These are phyloP conservation scores for Henricia sp. DNA, from an alignment of 53 echinoderm and acorn worm species.

Conservation along the genomic window DNA sequence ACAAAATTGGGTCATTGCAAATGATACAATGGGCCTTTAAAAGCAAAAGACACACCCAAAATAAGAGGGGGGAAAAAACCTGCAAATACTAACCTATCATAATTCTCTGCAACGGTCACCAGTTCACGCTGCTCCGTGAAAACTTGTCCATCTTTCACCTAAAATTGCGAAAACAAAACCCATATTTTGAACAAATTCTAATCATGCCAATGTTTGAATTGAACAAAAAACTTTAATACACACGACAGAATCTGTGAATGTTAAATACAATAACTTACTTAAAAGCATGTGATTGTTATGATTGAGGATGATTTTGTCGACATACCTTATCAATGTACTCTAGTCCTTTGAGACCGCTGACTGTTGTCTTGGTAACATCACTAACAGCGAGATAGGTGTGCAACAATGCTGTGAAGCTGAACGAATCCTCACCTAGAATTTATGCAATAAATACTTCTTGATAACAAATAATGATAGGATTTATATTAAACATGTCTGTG, in stretches of 20 bases:
- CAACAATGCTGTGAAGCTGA: conserved; percentile 89
- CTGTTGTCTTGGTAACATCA: conserved; percentile 82
- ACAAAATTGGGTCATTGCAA: too few relatives aligned
- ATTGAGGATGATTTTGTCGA: background rate
- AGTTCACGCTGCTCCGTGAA: conserved; percentile 88
- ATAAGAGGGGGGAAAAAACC: too few relatives aligned
- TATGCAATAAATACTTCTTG: too few relatives aligned
- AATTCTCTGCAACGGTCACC: conserved; percentile 75
- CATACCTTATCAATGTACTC: conserved; percentile 93
- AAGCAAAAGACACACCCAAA: too few relatives aligned
- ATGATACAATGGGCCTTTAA: too few relatives aligned
- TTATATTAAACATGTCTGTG: too few relatives aligned
- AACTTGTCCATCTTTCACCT: conserved; percentile 75
- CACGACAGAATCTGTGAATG: too few relatives aligned
- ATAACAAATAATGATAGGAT: too few relatives aligned
- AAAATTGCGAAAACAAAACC: conserved; percentile 12
- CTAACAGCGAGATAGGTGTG: conserved; percentile 91
- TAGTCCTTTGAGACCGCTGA: conserved; percentile 84
- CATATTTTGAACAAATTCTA: background rate
- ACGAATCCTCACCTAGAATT: conserved; percentile 70
- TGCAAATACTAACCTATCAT: conserved; percentile 80
- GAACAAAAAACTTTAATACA: background rate
- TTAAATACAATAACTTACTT: too few relatives aligned
- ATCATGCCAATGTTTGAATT: too few relatives aligned
- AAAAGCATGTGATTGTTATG: too few relatives aligned